Base-by-base conservation (phyloP, 2,888 invertebrate species). In the Mesochorus sp. region DNA sequence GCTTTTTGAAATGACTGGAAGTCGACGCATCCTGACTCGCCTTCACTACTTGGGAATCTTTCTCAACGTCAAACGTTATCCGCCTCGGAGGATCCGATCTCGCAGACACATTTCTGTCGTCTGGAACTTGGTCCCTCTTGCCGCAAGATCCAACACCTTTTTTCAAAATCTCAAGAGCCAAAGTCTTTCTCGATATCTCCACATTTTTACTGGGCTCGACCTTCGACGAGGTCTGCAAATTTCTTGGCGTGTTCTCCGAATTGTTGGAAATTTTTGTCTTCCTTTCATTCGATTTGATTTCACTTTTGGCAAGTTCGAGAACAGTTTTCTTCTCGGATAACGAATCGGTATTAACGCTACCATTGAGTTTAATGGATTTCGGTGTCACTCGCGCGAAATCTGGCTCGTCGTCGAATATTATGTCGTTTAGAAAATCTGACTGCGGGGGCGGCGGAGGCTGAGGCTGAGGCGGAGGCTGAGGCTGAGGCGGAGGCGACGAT, bases 281-380 rank as follows among this genome's bases (percentile, higher is more conserved):
- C 53, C 3, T 24, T 47, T 17, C 28, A 17, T 42, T 17, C n/a
- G n/a, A n/a, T n/a, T 10, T 12, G 39, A 12, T 5, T 21, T 72
- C 10, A 1, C 12, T 80, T 4, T 83, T 81, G 31, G 86, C 80
- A 47, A 84, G 76, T 6, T 79, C 67, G 0, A 85, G 64, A 34
- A 83, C 66, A 12, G 79, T 62, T 64, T 84, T 81, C 55, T 81
- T 84, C n/a, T 80, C 68, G 1, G 61, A 75, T 3, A 42, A 66
- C 47, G 64, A 59, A 3, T 53, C 37, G 8, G 26, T 2, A 6
- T n/a, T 72, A 72, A 24, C 72, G 0, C 62, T 81, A 80, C 10
- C 64, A 78, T 24, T 57, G 53, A 4, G 57, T 44, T 44, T 42
- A 2, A 47, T n/a, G 0, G 12, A n/a, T 37, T 61, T 61, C n/a